Evolutionary conservation across 2,113 vertebrate species (phyloP), one percentile per base, ranked within the genome.

Genomic region (Periophthalmodon schlosseri): DNA sequence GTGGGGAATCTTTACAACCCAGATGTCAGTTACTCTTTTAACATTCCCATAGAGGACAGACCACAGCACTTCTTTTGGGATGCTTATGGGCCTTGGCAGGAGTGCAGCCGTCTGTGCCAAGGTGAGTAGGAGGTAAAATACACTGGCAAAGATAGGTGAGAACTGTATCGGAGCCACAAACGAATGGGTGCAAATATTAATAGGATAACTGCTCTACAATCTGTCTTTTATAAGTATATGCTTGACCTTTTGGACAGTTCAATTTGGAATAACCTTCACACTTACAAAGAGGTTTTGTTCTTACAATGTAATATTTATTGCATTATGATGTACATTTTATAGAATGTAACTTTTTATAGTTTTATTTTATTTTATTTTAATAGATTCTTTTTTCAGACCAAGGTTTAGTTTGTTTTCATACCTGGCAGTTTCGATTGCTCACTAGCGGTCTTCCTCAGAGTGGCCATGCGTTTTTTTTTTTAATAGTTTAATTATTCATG

Each of bases 1-100:
- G 97, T 99, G 81, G 98, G 98, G 44, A 97, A 96, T 88, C 91
- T 99, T 85, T 96, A 95, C 91, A 97, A 96, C 86, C 97, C 98
- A 1, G 95, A 99, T 0, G 97, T 99, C 78, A 96, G 96, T 88
- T 99, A 96, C 87, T 96, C 96, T 0, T 99, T 97, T 92, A 99
- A 96, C 92, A 93, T 99, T 82, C 98, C 97, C 11, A 97, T 99
- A 69, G 97, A 98, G 87, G 97, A 96, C 86, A 95, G 94, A 86
- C 95, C 95, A 79, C 96, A 98, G 82, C 96, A 95, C 82, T 99
- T 97, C 88, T 95, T 96, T 88, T 99, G 98, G 98, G 96, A 98
- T 73, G 91, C 90, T 0, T 95, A 96, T n/a, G 97, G 98, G 67
- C 96, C 96, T 0, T 99, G 96, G 97, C 96, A 98, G 86, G 91